These are phyloP conservation scores for Sebastiscus albofasciatus DNA, from an alignment of 2,797 vertebrate species.

Conservation along the genomic window DNA sequence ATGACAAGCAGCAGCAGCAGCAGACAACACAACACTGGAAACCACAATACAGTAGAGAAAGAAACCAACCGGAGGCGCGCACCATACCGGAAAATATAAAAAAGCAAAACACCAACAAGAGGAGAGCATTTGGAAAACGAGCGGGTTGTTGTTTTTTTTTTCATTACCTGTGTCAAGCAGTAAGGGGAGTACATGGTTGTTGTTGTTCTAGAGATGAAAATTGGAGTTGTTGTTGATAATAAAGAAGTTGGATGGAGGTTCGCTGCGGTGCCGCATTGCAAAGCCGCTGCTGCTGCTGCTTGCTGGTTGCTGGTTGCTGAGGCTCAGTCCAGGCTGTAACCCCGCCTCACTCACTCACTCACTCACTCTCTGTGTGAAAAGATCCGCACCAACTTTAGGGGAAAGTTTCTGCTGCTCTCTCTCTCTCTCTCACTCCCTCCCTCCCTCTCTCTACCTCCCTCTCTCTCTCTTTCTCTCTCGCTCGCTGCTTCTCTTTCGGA, in stretches of 20 bases:
- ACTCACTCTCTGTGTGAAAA: constrained; percentile 82
- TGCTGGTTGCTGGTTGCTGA: constrained; percentile 5
- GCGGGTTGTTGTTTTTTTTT: neutral
- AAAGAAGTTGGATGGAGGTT: constrained; percentile 83
- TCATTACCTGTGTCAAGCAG: constrained; percentile 96
- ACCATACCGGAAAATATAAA: constrained; percentile 35
- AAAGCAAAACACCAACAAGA: neutral
- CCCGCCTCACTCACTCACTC: constrained; percentile 87
- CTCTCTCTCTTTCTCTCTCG: constrained; percentile 32
- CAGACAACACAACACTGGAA: constrained; percentile 32
- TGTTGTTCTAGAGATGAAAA: constrained; percentile 76
- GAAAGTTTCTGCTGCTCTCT: constrained; percentile 77
- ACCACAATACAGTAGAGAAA: constrained; percentile 26
- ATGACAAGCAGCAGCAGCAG: constrained; percentile 61
- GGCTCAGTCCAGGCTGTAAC: constrained; percentile 86
- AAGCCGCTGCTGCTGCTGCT: constrained; percentile 67
- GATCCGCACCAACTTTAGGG: constrained; percentile 88
- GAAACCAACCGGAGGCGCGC: constrained; percentile 42
- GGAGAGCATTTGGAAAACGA: neutral
- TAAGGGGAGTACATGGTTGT: constrained; percentile 94
- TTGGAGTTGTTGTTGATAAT: constrained; percentile 71
- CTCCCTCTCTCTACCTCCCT: constrained; percentile 46
- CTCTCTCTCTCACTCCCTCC: constrained; percentile 54
- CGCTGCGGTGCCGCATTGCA: constrained; percentile 86
- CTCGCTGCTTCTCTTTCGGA: constrained; percentile 52